Base-by-base conservation (phyloP, 2,888 invertebrate genomes). In the Drosophila paranaensis region DNA sequence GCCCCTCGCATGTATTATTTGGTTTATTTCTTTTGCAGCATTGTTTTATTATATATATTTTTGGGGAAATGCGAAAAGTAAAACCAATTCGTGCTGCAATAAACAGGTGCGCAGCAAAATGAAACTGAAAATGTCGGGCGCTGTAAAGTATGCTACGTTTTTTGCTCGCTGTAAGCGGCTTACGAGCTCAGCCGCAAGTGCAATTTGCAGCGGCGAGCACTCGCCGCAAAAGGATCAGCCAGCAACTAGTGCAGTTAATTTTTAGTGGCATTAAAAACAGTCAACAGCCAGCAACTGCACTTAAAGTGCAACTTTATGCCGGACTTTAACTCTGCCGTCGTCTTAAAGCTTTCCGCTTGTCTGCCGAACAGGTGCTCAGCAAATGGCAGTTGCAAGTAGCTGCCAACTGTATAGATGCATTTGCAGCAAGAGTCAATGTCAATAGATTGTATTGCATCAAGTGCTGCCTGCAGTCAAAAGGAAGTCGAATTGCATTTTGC, bases 161-260 rank as follows among this genome's bases (percentile, higher is more conserved):
- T 63, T 46, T 57, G 50, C 64, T 14, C 6, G 37, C n/a, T 56
- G 68, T 85, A 76, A 84, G 71, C 71, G 58, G 88, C 74, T 84
- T 85, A 82, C 68, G 64, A 51, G 72, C 74, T 73, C 56, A 66
- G 50, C 68, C 54, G 45, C 42, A 71, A 81, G 57, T 79, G 82
- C 79, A 82, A 74, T 76, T 85, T 89, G 62, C 68, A 43, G 67
- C 50, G 40, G 61, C 66, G 71, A 81, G 60, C 57, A 72, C 54
- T 68, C 70, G 77, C 20, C 20, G 66, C 70, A 68, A 53, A 27
- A 20, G 14, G 25, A 51, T 51, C 43, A 56, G 60, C 50, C 67
- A 60, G 51, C 56, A 60, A 57, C 65, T 39, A 48, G 54, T 37
- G 53, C 35, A 45, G 40, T 62, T 64, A 56, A 77, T 66, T 71